Evolutionary conservation across 2,888 invertebrate species (phyloP).

Genomic region (Andrena camellia): DNA sequence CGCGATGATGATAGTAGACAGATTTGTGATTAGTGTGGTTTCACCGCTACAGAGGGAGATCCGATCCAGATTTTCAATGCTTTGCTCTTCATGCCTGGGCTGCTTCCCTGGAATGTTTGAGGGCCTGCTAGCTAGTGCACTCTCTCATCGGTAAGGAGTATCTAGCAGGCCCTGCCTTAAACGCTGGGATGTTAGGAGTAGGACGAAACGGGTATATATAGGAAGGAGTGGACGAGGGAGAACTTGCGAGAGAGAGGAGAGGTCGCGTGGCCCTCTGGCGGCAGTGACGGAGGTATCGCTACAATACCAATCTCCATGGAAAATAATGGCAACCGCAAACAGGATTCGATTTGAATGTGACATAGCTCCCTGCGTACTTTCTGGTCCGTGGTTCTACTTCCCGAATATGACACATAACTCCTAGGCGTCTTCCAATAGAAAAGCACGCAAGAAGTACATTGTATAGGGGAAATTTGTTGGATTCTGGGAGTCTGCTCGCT

Average conservation of each 20-base stretch:
- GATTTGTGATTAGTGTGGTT: not conserved
- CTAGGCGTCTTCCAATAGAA: not conserved
- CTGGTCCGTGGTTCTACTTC: not conserved
- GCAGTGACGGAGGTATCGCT: too few species aligned
- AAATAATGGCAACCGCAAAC: not conserved
- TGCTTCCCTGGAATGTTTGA: not conserved
- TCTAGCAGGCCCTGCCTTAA: too few species aligned
- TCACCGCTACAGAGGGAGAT: not conserved
- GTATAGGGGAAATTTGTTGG: not conserved
- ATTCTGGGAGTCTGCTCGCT: not conserved
- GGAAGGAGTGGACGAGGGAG: too few species aligned
- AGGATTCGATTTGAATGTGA: not conserved
- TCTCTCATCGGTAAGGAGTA: too few species aligned
- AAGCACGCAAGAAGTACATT: not conserved
- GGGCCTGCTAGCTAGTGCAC: too few species aligned
- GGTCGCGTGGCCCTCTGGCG: too few species aligned
- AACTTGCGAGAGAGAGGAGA: too few species aligned
- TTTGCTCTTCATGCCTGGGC: too few species aligned
- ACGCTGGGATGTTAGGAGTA: too few species aligned
- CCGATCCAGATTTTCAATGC: not conserved
- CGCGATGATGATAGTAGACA: not conserved
- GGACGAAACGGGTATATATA: too few species aligned
- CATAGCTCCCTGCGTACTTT: not conserved
- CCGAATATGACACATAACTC: not conserved
- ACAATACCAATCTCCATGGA: not conserved